Percentiles rank a stretch among this genome's conserved stretches.
phyloP scores from a whole-genome alignment of 1,140 invertebrate genomes.

The Pseudomyrmex gracilis region DNA sequence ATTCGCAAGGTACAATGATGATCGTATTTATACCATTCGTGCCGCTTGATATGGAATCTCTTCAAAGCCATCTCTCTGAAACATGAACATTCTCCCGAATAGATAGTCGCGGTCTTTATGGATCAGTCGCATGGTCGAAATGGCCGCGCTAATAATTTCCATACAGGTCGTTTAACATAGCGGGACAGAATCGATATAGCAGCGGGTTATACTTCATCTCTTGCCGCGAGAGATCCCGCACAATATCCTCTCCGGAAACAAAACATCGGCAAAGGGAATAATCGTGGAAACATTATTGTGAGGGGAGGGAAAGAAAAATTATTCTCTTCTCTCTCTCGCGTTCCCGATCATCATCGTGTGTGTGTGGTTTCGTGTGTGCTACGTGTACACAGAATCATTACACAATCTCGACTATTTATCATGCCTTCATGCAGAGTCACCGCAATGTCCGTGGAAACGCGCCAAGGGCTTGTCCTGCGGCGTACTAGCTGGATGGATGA shows the following conservation, averaged over 20 bases:
- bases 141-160: no score
- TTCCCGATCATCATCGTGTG: background rate
- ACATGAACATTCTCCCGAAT: background rate
- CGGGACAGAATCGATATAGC: no score
- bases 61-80: background rate
- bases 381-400: background rate
- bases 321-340: slow-evolving; percentile 7
- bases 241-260: background rate
- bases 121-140: background rate
- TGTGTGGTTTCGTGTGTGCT: no score
- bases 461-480: background rate
- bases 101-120: background rate
- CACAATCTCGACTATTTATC: slow-evolving; percentile 17
- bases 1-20: background rate
- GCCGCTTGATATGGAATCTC: slow-evolving; percentile 8
- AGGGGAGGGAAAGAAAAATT: slow-evolving; percentile 22
- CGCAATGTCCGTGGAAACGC: background rate
- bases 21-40: slow-evolving; percentile 21
- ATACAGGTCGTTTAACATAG: no score
- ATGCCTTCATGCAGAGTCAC: slow-evolving; percentile 2
- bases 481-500: background rate
- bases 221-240: background rate
- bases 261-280: background rate
- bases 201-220: no score
- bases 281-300: background rate